Evolutionary conservation across 2,113 vertebrate genomes (phyloP).

Genomic region (Eulemur macaco): DNA sequence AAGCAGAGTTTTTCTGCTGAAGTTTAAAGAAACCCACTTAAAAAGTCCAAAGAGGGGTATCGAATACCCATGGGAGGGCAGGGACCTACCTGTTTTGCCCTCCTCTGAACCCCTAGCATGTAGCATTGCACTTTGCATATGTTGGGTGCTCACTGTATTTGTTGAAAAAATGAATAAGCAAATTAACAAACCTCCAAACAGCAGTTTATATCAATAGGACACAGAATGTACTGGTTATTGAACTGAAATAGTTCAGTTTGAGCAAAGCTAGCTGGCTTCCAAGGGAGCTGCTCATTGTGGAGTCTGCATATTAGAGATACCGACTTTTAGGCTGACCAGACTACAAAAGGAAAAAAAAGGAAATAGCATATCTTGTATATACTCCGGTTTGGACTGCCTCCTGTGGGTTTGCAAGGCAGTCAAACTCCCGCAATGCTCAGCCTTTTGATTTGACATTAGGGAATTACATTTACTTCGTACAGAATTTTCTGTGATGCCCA

Average conservation of each 20-base stretch:
- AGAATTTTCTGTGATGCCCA: neutral
- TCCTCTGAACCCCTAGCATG: neutral
- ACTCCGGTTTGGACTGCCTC: neutral
- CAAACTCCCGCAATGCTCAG: neutral
- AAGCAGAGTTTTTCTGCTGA: neutral
- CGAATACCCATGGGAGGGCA: rapidly evolving
- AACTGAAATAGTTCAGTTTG: neutral
- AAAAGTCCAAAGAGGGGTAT: neutral
- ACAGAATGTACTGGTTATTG: neutral
- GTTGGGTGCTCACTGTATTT: neutral
- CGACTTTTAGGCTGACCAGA: neutral
- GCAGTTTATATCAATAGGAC: neutral
- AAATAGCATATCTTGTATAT: neutral
- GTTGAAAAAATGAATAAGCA: neutral
- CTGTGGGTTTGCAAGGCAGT: neutral
- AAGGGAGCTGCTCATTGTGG: neutral
- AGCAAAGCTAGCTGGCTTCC: neutral
- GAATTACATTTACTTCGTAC: neutral
- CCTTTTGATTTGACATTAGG: constrained; percentile 24
- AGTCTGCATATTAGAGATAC: neutral
- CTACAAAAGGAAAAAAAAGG: neutral
- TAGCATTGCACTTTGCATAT: neutral
- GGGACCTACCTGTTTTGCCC: too few relatives aligned
- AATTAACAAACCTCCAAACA: neutral
- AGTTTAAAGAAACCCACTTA: neutral